Evolutionary conservation across 2,888 invertebrate genomes (phyloP), one percentile per base, ranked within the genome.

Genomic region (Trissolcus japonicus): DNA sequence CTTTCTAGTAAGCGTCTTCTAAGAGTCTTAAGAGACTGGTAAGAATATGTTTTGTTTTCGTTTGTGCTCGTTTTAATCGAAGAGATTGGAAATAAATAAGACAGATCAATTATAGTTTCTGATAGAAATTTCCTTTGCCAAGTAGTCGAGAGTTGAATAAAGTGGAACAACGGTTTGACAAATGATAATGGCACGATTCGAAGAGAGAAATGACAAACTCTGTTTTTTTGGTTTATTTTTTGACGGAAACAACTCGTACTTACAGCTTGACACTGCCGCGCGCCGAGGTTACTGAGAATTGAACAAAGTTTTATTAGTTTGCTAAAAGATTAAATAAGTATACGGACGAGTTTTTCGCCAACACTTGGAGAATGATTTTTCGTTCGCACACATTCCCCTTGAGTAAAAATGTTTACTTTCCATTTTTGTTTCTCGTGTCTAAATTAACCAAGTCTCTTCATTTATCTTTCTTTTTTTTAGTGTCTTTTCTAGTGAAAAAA

Each of bases 301-400:
- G 83, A 83, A 83, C 84, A 78, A 84, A 84, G 85, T 85, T 85
- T 83, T 84, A 85, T 85, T 84, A 83, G 83, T 84, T 85, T 81
- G 80, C 76, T 73, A 80, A 81, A 82, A 83, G 83, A 83, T 84
- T 83, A 82, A 82, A 79, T 79, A 81, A 80, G 82, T 82, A 75
- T 69, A 67, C 67, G 74, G 59, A 25, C 11, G 73, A 72, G 57
- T 78, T 68, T 67, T 56, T 57, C 65, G 53, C 14, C 46, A 14
- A 77, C 59, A 68, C 65, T 59, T 62, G 72, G 76, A 77, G 78
- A 76, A 76, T 53, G 54, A 74, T 77, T 76, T 29, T 57, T 66
- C 40, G 59, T 41, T 71, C 75, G 66, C 66, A 66, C 68, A 66
- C 62, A 76, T 73, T 59, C 76, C 80, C 60, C 80, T 71, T 56